Percentiles rank a stretch among this genome's conserved stretches.
phyloP scores from a whole-genome alignment of 2,113 vertebrate species.

The Phylloscopus whistleri region DNA sequence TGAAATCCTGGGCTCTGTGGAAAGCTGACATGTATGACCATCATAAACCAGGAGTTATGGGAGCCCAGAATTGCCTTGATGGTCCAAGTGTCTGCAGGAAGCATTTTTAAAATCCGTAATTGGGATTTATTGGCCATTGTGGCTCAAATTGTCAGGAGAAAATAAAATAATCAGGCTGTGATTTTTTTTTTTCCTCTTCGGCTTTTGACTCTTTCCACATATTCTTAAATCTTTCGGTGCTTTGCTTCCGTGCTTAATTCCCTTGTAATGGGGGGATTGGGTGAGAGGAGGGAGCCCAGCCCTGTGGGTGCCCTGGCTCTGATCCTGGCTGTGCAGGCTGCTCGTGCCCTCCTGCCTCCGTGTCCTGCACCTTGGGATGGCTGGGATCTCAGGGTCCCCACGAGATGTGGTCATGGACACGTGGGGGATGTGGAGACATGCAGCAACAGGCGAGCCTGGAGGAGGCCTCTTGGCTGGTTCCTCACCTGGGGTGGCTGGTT shows the following conservation, averaged over 20 bases:
- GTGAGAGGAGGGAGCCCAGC: background rate
- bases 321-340: rapidly evolving
- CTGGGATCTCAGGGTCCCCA: background rate
- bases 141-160: conserved; percentile 56
- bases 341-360: rapidly evolving
- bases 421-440: rapidly evolving
- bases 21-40: conserved; percentile 45
- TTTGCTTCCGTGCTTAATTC: background rate
- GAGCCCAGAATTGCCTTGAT: conserved; percentile 47
- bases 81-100: conserved; percentile 57
- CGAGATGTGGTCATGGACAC: rapidly evolving
- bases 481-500: background rate
- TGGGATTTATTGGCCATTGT: conserved; percentile 53
- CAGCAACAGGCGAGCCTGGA: rapidly evolving
- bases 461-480: background rate
- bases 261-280: background rate
- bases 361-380: background rate
- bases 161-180: conserved; percentile 56
- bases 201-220: background rate
- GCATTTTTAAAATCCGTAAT: conserved; percentile 38
- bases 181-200: background rate
- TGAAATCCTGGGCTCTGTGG: conserved; percentile 17
- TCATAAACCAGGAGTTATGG: conserved; percentile 61
- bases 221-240: background rate
- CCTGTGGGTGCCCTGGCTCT: rapidly evolving